Conservation (phyloP, 2,888 invertebrate genomes). For the Epinotia nisella region DNA sequence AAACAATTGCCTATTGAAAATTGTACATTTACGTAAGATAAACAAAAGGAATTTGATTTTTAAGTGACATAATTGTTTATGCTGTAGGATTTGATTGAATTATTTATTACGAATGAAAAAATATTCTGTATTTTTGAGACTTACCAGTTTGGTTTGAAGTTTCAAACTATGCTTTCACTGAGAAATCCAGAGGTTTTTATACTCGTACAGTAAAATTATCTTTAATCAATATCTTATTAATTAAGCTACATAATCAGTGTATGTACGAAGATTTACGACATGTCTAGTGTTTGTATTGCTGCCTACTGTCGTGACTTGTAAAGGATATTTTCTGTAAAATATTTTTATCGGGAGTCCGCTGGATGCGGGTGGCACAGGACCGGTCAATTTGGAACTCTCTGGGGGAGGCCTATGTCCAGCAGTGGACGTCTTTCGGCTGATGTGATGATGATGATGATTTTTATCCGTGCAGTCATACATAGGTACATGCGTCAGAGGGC, state of each 20-base stretch:
- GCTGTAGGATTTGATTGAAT: background rate
- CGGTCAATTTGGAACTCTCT: too few relatives aligned
- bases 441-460: too few relatives aligned
- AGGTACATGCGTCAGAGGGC: too few relatives aligned
- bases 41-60: background rate
- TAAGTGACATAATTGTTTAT: background rate
- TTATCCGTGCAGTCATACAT: too few relatives aligned
- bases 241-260: slow-evolving; percentile 18
- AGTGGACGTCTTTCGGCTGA: too few relatives aligned
- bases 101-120: background rate
- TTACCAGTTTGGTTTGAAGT: slow-evolving; percentile 41
- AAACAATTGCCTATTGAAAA: background rate
- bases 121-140: background rate
- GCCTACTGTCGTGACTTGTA: background rate
- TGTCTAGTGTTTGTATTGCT: background rate
- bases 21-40: background rate
- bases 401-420: too few relatives aligned
- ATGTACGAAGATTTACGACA: slow-evolving; percentile 18
- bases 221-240: slow-evolving; percentile 1
- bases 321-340: background rate
- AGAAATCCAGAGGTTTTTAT: slow-evolving; percentile 16
- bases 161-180: slow-evolving; percentile 35
- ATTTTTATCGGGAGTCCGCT: too few relatives aligned
- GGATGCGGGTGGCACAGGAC: too few relatives aligned
- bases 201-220: slow-evolving; percentile 15